Evolutionary conservation across 30 jellyfish, hydroid and myxozoan species (phyloP).

Genomic region (Chironex yamaguchii): DNA sequence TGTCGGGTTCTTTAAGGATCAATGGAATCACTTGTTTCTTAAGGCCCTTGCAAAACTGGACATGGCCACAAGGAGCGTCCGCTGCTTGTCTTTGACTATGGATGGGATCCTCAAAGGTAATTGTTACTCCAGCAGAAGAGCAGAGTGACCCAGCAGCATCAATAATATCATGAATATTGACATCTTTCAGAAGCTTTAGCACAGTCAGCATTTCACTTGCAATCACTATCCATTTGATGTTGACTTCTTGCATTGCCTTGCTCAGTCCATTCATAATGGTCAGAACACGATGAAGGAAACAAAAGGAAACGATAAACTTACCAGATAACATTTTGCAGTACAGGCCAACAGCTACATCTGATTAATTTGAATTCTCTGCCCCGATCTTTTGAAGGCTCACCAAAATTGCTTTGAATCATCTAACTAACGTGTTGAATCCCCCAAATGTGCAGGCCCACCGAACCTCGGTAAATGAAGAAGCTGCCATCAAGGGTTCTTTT

Average conservation of each 20-base stretch:
- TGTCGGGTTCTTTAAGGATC: conserved; percentile 6
- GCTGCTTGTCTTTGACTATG: conserved; percentile 19
- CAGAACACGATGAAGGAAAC: too few species aligned
- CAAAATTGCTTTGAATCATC: conserved; percentile 10
- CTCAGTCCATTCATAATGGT: too few species aligned
- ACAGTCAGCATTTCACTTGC: too few species aligned
- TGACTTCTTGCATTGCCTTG: too few species aligned
- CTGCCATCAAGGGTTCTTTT: conserved; percentile 60
- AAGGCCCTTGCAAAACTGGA: conserved; percentile 17
- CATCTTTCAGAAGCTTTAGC: too few species aligned
- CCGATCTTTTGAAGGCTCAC: conserved; percentile 34
- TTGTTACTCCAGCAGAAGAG: neutral
- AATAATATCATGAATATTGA: too few species aligned
- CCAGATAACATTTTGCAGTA: too few species aligned
- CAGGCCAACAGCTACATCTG: too few species aligned
- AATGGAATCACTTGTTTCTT: conserved; percentile 4
- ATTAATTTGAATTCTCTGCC: too few species aligned
- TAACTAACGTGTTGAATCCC: conserved; percentile 45
- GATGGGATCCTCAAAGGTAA: neutral
- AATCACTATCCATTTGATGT: too few species aligned
- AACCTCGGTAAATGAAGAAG: conserved; percentile 50
- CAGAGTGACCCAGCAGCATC: conserved; percentile 4
- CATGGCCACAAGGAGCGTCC: neutral
- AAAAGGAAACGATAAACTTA: too few species aligned
- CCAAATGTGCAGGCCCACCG: conserved; percentile 52